A percentile compares a stretch with the other conserved stretches of the same genome.
Conservation (phyloP, 1,140 invertebrate species). For the Cyclargus thomasi region DNA sequence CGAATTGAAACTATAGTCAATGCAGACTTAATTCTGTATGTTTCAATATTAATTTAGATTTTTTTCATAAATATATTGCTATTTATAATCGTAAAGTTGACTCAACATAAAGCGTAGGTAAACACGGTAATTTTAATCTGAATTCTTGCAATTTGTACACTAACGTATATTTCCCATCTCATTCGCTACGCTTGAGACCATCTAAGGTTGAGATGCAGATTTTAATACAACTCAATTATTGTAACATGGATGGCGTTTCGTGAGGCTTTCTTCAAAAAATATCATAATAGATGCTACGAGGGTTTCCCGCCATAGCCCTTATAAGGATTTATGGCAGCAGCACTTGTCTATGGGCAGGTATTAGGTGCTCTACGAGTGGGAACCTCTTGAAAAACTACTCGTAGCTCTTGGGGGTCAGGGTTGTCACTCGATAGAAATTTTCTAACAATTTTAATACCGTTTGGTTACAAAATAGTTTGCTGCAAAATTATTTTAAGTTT, state of each 20-base stretch:
- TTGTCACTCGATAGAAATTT: background rate
- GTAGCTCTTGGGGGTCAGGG: background rate
- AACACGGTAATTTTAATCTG: background rate
- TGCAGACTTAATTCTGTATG: too few species aligned
- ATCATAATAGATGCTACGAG: background rate
- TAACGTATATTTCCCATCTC: background rate
- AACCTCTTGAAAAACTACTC: background rate
- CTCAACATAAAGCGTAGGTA: too few species aligned
- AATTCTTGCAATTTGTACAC: background rate
- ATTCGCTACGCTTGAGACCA: background rate
- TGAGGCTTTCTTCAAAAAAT: background rate
- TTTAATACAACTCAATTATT: background rate
- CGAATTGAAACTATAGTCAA: too few species aligned
- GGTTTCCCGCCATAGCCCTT: background rate
- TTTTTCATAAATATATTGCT: too few species aligned
- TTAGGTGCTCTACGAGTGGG: background rate
- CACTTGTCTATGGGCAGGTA: background rate
- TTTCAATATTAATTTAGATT: too few species aligned
- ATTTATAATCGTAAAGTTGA: too few species aligned
- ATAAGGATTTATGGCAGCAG: too few species aligned
- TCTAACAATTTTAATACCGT: too few species aligned
- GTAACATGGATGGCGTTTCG: background rate
- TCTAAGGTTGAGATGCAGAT: background rate
- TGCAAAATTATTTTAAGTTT: background rate
- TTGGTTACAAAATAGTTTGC: background rate